Base-by-base conservation (phyloP, 1,140 invertebrate species). In the Halesus radiatus region DNA sequence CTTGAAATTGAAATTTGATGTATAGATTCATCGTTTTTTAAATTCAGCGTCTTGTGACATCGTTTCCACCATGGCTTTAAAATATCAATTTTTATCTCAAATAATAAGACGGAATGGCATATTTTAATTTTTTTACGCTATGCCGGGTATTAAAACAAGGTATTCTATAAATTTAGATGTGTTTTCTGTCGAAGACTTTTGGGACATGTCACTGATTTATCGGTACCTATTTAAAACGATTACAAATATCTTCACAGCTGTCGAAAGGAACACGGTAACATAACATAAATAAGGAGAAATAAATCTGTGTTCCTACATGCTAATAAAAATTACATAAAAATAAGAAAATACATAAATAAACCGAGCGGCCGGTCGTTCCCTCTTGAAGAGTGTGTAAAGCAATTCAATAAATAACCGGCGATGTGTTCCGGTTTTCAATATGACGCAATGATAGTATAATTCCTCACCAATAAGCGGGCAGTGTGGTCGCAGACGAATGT, bases 351-450 rank as follows among this genome's bases (percentile, higher is more conserved):
- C 56, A 60, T 60, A 60, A 60, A 60, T 60, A 45, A 13, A 60
- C 18, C 20, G 18, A 10, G 56, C 56, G 13, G 20, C 3, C 54
- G 56, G 20, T 8, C 54, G 56, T 13, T 20, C 13, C 56, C 56
- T 16, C 16, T 29, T 32, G 22, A 66, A 37, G 62, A 66, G 62
- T 66, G 62, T 32, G 23, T 66, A 66, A 23, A 66, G 16, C 26
- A 32, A 15, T 72, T 72, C 22, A 52, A 72, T 72, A 53, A 52
- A 72, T 72, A 72, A 72, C 18, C 10, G 10, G 45, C 18, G 26
- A 52, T 72, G 22, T 26, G 45, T 72, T 72, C 68, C 68, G 68
- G 68, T 72, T 72, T 72, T 72, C 45, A 20, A 3, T 52, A 53
- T 72, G 68, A 72, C 68, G 50, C 45, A 54, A 72, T 72, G 15